A percentile compares a stretch with the other conserved stretches of the same genome.
Evolutionary conservation across 2,888 invertebrate genomes (phyloP).

Genomic region (Dioctria linearis): DNA sequence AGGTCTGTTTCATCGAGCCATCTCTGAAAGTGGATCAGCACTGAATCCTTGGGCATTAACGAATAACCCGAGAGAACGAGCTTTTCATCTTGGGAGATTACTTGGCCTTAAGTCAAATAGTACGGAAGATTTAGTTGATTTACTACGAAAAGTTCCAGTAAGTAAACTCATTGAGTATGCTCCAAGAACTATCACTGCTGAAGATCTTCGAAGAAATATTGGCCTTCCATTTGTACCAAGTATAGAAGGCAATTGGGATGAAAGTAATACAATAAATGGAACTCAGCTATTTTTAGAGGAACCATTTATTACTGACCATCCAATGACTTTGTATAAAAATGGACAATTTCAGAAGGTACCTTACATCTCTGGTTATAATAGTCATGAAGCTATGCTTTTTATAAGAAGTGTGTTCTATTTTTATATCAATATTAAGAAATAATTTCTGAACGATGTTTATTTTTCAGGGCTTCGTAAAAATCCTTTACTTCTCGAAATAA

Average conservation of each 20-base stretch:
- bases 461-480: conserved; percentile 74
- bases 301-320: conserved; percentile 74
- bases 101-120: conserved; percentile 75
- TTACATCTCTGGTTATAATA: conserved; percentile 77
- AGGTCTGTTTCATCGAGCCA: conserved; percentile 77
- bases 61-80: conserved; percentile 72
- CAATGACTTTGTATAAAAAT: conserved; percentile 70
- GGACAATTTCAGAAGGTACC: conserved; percentile 73
- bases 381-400: conserved; percentile 78
- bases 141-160: conserved; percentile 75
- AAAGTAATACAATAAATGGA: conserved; percentile 63
- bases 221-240: conserved; percentile 76
- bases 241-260: conserved; percentile 72
- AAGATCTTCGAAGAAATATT: conserved; percentile 75
- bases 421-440: not conserved
- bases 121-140: conserved; percentile 74
- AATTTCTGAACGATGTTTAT: not conserved
- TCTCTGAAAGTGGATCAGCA: conserved; percentile 76
- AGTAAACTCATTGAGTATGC: conserved; percentile 76
- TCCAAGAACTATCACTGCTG: conserved; percentile 72
- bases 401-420: conserved; percentile 71
- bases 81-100: conserved; percentile 74
- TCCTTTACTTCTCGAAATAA: conserved; percentile 73
- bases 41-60: conserved; percentile 77
- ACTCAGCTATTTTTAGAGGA: conserved; percentile 67